Evolutionary conservation across 2,888 invertebrate genomes (phyloP), one percentile per base, ranked within the genome.

Genomic region (Epistrophella euchroma): DNA sequence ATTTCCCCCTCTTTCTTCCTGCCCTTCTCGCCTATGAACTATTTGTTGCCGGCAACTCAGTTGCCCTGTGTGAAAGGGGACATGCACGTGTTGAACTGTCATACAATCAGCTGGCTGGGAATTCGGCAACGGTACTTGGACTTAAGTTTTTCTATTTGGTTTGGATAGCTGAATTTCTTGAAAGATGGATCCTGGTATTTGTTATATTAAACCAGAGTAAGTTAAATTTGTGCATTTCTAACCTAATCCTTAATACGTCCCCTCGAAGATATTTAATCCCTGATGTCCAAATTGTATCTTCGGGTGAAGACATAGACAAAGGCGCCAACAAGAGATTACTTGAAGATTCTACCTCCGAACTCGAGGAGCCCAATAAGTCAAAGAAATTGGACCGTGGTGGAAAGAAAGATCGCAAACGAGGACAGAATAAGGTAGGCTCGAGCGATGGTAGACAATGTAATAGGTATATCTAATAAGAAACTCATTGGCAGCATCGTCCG

Each of bases 171-270:
- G 2, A 3, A 10, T 66, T 10, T 47, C 37, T 68, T 50, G 68
- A 68, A 58, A 19, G 0, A 68, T 68, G 68, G 68, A 68, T 40
- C 37, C 68, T n/a, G 68, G 68, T 40, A 52, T 68, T 89, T 92
- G 92, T 71, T 92, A 91, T 58, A 92, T 92, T 66, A 92, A 92
- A 86, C 86, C 89, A 60, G 89, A 91, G 91, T 92, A 84, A 89
- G 89, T 87, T 32, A 25, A 43, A 17, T 45, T 64, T 5, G 35
- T 10, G 22, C 0, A 28, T 15, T 10, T 9, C 17, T n/a, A 58
- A 58, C 28, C 6, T 7, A 15, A 40, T 1, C 4, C 5, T 5
- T n/a, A n/a, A 43, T 7, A 1, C 2, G 4, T n/a, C 17, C 7
- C 6, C 28, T 47, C 28, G 0, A 37, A 89, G 89, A 62, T 89